These are phyloP conservation scores for Helobdella robusta DNA, from an alignment of 2,888 invertebrate species.

Conservation along the genomic window DNA sequence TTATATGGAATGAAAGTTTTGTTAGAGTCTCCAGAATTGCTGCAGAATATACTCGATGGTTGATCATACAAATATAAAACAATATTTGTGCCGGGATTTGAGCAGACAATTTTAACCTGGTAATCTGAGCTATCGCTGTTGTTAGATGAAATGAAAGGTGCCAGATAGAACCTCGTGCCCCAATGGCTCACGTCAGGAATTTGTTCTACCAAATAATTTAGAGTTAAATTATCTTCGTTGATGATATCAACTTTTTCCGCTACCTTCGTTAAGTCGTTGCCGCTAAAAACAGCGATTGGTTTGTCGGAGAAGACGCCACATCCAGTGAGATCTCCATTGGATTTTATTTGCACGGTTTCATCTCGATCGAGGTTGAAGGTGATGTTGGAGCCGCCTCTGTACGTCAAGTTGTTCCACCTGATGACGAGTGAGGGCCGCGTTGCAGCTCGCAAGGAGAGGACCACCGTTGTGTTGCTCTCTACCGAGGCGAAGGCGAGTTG, in stretches of 20 bases:
- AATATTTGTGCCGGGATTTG: conserved; percentile 7
- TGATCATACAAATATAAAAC: not conserved
- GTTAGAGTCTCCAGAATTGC: not conserved
- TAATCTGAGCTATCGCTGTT: not conserved
- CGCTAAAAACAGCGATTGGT: conserved; percentile 19
- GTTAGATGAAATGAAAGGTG: conserved; percentile 7
- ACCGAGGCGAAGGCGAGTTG: conserved; percentile 14
- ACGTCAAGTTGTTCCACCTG: not conserved
- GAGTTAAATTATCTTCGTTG: not conserved
- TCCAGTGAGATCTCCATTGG: conserved; percentile 3
- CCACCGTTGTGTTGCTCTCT: conserved; percentile 10
- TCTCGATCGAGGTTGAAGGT: not conserved
- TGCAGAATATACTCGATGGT: not conserved
- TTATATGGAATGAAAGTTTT: not conserved
- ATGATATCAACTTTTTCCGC: too few relatives aligned
- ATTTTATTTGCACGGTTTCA: conserved; percentile 8
- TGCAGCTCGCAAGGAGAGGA: not conserved
- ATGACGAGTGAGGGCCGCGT: not conserved
- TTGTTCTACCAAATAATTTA: conserved; percentile 17
- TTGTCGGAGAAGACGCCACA: conserved; percentile 16
- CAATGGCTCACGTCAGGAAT: conserved; percentile 13
- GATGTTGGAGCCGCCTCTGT: not conserved
- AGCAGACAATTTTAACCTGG: conserved; percentile 20
- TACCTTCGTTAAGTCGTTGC: conserved; percentile 19
- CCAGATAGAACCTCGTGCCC: conserved; percentile 6